Evolutionary conservation across 2,888 invertebrate genomes (phyloP).

Genomic region (Macrophya alboannulata): DNA sequence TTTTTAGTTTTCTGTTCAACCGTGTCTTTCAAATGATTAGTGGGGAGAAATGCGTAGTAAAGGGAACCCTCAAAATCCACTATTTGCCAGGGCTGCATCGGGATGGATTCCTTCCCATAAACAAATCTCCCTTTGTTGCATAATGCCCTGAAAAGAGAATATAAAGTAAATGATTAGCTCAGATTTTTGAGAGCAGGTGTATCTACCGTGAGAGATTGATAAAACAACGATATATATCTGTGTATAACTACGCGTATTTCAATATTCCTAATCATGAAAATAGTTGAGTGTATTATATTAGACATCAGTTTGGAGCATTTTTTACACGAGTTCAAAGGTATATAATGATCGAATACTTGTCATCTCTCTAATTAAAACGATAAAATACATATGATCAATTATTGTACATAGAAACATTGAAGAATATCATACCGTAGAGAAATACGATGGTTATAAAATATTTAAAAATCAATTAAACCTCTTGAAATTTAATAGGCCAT

Average conservation of each 20-base stretch:
- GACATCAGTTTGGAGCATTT: neutral
- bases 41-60: slow-evolving; percentile 72
- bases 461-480: neutral
- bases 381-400: neutral
- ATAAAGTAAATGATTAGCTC: slow-evolving; percentile 26
- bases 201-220: neutral
- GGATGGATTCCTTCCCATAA: slow-evolving; percentile 69
- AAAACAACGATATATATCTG: neutral
- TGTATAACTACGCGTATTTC: neutral
- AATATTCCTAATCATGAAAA: neutral
- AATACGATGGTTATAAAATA: neutral
- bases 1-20: neutral
- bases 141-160: slow-evolving; percentile 51
- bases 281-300: neutral
- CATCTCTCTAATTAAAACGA: neutral
- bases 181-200: neutral
- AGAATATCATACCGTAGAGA: neutral
- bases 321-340: neutral
- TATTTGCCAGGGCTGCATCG: slow-evolving; percentile 72
- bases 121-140: slow-evolving; percentile 67
- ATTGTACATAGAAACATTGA: neutral
- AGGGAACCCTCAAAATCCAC: slow-evolving; percentile 71
- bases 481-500: neutral
- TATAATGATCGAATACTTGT: neutral
- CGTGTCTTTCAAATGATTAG: slow-evolving; percentile 56